These are phyloP conservation scores for Chunga burmeisteri DNA, from an alignment of 2,113 vertebrate species.

Conservation along the genomic window DNA sequence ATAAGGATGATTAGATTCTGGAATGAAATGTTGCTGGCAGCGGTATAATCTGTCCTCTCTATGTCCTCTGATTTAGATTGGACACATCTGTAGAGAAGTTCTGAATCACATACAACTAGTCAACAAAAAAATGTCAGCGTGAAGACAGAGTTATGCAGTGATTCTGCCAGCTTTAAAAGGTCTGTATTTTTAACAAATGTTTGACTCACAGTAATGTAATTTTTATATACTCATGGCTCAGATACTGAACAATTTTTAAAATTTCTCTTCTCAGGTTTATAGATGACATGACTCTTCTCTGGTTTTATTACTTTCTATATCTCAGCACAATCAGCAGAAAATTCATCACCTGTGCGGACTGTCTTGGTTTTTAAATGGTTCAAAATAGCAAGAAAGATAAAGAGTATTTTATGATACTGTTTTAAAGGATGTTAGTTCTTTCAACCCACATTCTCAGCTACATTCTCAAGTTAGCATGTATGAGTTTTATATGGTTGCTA, in stretches of 20 bases:
- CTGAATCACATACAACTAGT: not conserved
- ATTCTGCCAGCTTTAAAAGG: not conserved
- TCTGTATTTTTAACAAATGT: not conserved
- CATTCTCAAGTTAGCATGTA: not conserved
- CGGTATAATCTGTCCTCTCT: not conserved
- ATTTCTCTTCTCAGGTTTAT: not conserved
- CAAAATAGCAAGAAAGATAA: not conserved
- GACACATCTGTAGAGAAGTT: not conserved
- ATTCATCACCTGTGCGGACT: not conserved
- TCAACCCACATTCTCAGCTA: not conserved
- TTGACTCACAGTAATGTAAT: not conserved
- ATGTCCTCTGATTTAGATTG: not conserved
- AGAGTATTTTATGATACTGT: not conserved
- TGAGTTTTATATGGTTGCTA: not conserved
- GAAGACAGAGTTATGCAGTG: not conserved
- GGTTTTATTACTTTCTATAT: constrained; percentile 11
- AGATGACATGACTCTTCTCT: not conserved
- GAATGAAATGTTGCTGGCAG: not conserved
- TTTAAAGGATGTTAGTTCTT: constrained; percentile 14
- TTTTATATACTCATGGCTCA: not conserved
- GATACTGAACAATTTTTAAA: not conserved
- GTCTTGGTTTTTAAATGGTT: not conserved
- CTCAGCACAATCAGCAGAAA: not conserved
- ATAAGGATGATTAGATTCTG: not conserved
- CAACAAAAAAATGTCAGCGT: not conserved